Evolutionary conservation across 2,888 invertebrate genomes (phyloP).

Genomic region (Leucania comma): DNA sequence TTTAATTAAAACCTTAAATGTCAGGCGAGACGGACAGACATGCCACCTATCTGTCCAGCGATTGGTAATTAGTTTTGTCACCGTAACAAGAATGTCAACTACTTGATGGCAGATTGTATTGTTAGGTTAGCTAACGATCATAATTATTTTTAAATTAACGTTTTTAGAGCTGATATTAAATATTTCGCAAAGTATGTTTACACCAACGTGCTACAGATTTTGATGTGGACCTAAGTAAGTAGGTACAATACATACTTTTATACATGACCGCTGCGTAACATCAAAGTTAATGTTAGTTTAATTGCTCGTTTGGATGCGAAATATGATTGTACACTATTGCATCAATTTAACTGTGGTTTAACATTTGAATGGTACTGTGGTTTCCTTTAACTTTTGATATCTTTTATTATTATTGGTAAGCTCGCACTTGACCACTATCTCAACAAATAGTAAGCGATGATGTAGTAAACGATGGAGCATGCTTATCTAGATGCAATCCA

Average conservation of each 20-base stretch:
- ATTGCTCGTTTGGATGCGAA: conserved; percentile 16
- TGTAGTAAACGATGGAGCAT: no score
- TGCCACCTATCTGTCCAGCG: conserved; percentile 28
- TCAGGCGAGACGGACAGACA: conserved; percentile 19
- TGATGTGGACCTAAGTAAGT: no score
- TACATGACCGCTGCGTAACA: background rate
- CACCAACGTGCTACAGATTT: background rate
- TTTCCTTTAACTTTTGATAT: background rate
- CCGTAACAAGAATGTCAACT: background rate
- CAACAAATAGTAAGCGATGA: no score
- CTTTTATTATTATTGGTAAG: no score
- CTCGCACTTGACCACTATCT: no score
- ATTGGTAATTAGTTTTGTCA: conserved; percentile 47
- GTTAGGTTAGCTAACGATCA: conserved; percentile 20
- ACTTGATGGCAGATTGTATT: conserved; percentile 5
- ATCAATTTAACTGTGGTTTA: background rate
- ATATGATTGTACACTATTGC: conserved; percentile 8
- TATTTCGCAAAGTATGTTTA: background rate
- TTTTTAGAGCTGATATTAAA: background rate
- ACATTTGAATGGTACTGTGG: background rate
- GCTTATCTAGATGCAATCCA: no score
- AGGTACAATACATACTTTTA: no score
- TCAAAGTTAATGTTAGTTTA: conserved; percentile 10
- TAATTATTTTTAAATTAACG: background rate
- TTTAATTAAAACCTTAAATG: conserved; percentile 50